A percentile compares a stretch with the other conserved stretches of the same genome.
phyloP scores from a whole-genome alignment of 2,797 vertebrate species.

The Schizothorax lantsangensis region DNA sequence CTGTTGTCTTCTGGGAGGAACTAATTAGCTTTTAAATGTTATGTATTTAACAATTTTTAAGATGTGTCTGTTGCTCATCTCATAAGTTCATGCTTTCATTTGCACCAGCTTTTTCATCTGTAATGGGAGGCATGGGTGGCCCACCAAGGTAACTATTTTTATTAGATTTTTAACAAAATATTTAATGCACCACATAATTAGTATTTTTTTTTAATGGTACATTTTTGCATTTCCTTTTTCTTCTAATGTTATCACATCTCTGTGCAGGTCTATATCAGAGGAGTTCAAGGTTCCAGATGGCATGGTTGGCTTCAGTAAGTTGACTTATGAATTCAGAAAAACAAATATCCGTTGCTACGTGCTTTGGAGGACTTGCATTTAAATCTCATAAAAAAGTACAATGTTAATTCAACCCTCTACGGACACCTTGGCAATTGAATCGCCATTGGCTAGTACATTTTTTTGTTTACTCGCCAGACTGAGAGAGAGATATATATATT shows the following conservation, averaged over 20 bases:
- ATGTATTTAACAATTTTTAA: not conserved
- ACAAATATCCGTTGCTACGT: not conserved
- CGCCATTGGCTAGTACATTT: no score
- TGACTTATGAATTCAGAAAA: not conserved
- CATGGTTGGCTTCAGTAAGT: conserved; percentile 99
- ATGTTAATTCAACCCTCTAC: not conserved
- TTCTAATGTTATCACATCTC: conserved; percentile 16
- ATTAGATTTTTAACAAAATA: no score
- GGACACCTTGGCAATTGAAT: no score
- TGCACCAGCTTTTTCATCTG: conserved; percentile 85
- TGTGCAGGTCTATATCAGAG: conserved; percentile 89
- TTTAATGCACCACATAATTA: not conserved
- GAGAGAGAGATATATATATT: no score
- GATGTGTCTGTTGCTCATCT: not conserved
- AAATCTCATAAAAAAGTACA: not conserved
- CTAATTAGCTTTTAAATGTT: not conserved
- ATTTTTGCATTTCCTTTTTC: not conserved
- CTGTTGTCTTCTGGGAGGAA: not conserved
- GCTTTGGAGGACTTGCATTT: not conserved
- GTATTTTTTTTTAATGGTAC: not conserved
- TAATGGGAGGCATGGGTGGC: conserved; percentile 88
- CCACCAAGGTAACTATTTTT: conserved; percentile 82
- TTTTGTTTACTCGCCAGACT: no score
- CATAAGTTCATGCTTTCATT: conserved; percentile 40
- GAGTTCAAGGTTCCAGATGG: conserved; percentile 99